A percentile compares a stretch with the other conserved stretches of the same genome.
phyloP scores from a whole-genome alignment of 2,797 vertebrate genomes.

The Amniataba percoides region DNA sequence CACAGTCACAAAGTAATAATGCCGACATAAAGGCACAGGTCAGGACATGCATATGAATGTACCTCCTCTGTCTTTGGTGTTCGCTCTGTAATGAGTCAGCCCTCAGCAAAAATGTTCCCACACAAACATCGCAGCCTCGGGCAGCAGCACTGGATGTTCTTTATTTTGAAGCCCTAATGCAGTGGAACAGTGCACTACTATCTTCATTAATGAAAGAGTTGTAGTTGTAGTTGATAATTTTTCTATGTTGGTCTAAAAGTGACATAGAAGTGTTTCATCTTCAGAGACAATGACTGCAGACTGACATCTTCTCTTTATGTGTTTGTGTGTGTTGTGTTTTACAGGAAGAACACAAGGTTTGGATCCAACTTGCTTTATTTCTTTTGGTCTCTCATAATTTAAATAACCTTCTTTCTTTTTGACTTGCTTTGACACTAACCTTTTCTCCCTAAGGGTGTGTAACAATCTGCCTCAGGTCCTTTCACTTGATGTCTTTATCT shows the following conservation, averaged over 20 bases:
- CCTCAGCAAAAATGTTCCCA: slow-evolving; percentile 28
- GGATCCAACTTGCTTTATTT: slow-evolving; percentile 75
- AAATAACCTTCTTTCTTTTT: slow-evolving; percentile 27
- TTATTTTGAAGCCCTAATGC: not conserved
- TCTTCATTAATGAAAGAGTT: not conserved
- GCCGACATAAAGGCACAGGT: not conserved
- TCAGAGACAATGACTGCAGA: slow-evolving; percentile 35
- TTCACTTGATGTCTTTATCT: not conserved
- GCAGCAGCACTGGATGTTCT: not conserved
- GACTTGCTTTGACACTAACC: slow-evolving; percentile 22
- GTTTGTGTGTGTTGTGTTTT: slow-evolving; percentile 82
- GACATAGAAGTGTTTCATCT: slow-evolving; percentile 5
- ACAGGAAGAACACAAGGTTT: slow-evolving; percentile 97
- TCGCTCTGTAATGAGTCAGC: slow-evolving; percentile 43
- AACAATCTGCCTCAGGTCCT: slow-evolving; percentile 26
- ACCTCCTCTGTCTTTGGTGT: slow-evolving; percentile 29
- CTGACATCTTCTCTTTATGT: slow-evolving; percentile 71
- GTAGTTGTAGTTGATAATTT: not conserved
- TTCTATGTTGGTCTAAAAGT: slow-evolving; percentile 7
- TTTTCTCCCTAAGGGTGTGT: slow-evolving; percentile 43
- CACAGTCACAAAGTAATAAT: not conserved
- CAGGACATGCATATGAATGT: slow-evolving; percentile 23
- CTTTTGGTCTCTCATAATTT: slow-evolving; percentile 57
- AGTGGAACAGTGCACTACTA: not conserved
- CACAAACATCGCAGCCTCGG: slow-evolving; percentile 33